phyloP scores from a whole-genome alignment of 2,888 invertebrate genomes.

The Machimus rusticus region DNA sequence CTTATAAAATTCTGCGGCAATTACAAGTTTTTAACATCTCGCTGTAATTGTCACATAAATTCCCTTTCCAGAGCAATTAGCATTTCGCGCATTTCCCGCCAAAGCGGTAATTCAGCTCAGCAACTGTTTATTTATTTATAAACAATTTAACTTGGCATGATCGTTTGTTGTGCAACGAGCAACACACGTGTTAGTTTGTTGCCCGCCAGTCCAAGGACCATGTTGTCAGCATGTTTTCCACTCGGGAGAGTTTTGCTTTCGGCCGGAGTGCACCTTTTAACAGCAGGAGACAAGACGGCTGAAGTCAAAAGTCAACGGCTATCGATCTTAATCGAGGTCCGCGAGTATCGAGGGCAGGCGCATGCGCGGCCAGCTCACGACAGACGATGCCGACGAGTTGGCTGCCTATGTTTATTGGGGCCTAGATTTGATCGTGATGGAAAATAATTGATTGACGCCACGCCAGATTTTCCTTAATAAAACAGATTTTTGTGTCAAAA shows the following conservation, averaged over 20 bases:
- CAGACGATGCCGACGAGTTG: not conserved
- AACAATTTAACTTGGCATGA: not conserved
- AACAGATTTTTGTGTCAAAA: not conserved
- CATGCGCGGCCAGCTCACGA: not conserved
- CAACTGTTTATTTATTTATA: not conserved
- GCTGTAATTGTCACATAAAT: not conserved
- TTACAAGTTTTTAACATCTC: not conserved
- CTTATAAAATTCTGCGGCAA: not conserved
- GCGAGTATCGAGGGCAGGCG: not conserved
- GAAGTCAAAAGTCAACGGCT: constrained; percentile 50
- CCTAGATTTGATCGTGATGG: not conserved
- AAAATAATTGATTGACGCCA: constrained; percentile 10
- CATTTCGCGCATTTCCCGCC: not conserved
- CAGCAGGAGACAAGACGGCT: not conserved
- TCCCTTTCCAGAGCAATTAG: not conserved
- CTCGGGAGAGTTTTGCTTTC: not conserved
- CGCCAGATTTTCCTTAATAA: not conserved
- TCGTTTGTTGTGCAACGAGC: not conserved
- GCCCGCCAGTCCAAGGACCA: not conserved
- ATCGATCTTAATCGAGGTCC: constrained; percentile 47
- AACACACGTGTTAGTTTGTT: not conserved
- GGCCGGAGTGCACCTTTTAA: not conserved
- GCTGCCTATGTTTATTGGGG: not conserved
- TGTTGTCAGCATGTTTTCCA: constrained; percentile 1
- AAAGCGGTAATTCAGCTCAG: not conserved